Evolutionary conservation across 2,888 invertebrate species (phyloP).

Genomic region (Phortica okadai): DNA sequence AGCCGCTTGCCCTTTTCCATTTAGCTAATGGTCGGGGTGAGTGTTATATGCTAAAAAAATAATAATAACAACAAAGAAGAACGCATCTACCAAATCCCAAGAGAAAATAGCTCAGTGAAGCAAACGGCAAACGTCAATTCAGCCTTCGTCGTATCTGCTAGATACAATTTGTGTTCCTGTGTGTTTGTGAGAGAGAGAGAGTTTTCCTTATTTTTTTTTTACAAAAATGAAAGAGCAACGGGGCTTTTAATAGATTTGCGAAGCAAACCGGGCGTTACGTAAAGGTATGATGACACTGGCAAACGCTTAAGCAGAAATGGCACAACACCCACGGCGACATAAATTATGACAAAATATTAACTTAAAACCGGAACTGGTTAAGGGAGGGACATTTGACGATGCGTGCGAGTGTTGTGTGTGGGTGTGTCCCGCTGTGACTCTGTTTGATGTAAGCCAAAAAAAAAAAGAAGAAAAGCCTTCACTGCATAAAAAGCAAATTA

Average conservation of each 20-base stretch:
- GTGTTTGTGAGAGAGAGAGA: too few species aligned
- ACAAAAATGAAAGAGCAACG: background rate
- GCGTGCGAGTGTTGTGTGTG: background rate
- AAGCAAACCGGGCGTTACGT: conserved; percentile 67
- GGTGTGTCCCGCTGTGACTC: conserved; percentile 49
- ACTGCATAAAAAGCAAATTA: conserved; percentile 75
- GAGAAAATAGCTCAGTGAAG: too few species aligned
- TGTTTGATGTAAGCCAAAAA: too few species aligned
- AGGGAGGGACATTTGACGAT: conserved; percentile 32
- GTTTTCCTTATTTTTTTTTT: too few species aligned
- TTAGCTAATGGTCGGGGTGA: too few species aligned
- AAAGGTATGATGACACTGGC: conserved; percentile 35
- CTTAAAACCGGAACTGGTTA: conserved; percentile 40
- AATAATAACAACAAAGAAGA: too few species aligned
- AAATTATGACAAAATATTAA: conserved; percentile 72
- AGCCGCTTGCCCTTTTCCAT: too few species aligned
- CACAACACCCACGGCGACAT: conserved; percentile 72
- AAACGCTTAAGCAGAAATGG: conserved; percentile 44
- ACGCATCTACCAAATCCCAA: too few species aligned
- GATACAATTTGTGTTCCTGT: too few species aligned
- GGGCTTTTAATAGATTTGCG: conserved; percentile 74
- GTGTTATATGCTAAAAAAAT: too few species aligned
- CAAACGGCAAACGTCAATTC: too few species aligned
- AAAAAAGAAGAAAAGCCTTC: conserved; percentile 69
- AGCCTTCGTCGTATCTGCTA: too few species aligned